Evolutionary conservation across 2,113 vertebrate species (phyloP), one percentile per base, ranked within the genome.

Genomic region (Misgurnus mizolepis): DNA sequence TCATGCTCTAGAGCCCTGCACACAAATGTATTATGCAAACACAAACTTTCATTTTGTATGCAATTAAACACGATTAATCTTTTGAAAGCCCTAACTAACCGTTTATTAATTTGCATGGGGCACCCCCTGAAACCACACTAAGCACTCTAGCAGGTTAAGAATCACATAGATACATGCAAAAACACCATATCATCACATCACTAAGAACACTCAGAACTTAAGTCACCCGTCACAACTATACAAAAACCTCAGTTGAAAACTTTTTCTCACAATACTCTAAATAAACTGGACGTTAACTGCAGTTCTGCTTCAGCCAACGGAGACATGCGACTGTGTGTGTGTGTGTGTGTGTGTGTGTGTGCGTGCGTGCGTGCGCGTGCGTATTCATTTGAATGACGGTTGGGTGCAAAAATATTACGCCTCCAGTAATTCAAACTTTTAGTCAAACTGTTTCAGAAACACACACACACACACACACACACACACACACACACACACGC

Each of bases 361-460:
- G 47, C 39, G 53, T 17, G 40, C 12, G 55, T 40, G 47, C 64
- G 58, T 62, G 67, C 62, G 50, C 50, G 78, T 72, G 5, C 10
- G 40, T 0, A 6, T 4, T 8, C n/a, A 76, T 53, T 65, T 84
- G 62, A 78, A 53, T 73, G 45, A 84, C 79, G 45, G 79, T 81
- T 78, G 40, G 27, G 14, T 14, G 47, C 49, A 81, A 68, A 65
- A 81, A 78, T 41, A 71, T 66, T 65, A 64, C 10, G 41, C 53
- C 47, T 61, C 67, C 39, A 80, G 67, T 14, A 6, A 17, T 41
- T 47, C 56, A 68, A 14, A 9, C 7, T 6, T 74, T 73, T 40
- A 18, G 67, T 60, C 17, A 7, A 56, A 76, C 41, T 73, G 75
- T 82, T 71, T 64, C 67, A 60, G 40, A 60, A 69, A 68, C 65